Evolutionary conservation across 2,113 vertebrate genomes (phyloP).

Genomic region (Labeo catla): DNA sequence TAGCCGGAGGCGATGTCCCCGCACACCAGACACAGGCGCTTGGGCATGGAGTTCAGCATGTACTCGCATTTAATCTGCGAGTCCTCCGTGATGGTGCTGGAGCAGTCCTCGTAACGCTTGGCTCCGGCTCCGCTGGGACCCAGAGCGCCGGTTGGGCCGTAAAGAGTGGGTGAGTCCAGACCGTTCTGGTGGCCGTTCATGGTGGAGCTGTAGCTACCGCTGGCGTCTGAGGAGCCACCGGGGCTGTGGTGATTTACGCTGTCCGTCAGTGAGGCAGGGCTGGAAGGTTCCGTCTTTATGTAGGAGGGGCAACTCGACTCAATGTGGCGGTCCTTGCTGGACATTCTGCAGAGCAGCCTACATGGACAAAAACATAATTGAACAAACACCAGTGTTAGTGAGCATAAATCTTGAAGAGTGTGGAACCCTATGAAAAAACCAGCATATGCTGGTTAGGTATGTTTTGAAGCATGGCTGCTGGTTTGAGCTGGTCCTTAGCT

Average conservation of each 20-base stretch:
- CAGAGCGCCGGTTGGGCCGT: slow-evolving; percentile 87
- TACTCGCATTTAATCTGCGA: slow-evolving; percentile 99
- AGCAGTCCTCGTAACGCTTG: slow-evolving; percentile 98
- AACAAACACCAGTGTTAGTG: neutral
- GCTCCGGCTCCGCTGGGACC: slow-evolving; percentile 88
- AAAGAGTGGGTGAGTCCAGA: slow-evolving; percentile 97
- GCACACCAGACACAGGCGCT: slow-evolving; percentile 98
- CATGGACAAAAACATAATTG: neutral
- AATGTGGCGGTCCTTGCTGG: slow-evolving; percentile 99
- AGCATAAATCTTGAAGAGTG: neutral
- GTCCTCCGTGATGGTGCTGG: slow-evolving; percentile 96
- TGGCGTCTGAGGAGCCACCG: slow-evolving; percentile 98
- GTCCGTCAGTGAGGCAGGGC: slow-evolving; percentile 98
- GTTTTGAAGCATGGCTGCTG: no score
- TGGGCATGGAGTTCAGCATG: slow-evolving; percentile 99
- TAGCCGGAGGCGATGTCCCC: slow-evolving; percentile 98
- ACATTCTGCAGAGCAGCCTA: slow-evolving; percentile 99
- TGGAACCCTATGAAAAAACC: no score
- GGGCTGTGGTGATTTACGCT: slow-evolving; percentile 99
- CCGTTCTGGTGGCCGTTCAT: slow-evolving; percentile 99
- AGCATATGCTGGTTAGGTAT: no score
- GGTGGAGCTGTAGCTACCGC: slow-evolving; percentile 98
- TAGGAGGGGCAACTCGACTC: slow-evolving; percentile 99
- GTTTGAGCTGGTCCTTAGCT: no score
- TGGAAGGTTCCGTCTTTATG: slow-evolving; percentile 99